Evolutionary conservation across 2,797 vertebrate genomes (phyloP).

Genomic region (Dermochelys coriacea): DNA sequence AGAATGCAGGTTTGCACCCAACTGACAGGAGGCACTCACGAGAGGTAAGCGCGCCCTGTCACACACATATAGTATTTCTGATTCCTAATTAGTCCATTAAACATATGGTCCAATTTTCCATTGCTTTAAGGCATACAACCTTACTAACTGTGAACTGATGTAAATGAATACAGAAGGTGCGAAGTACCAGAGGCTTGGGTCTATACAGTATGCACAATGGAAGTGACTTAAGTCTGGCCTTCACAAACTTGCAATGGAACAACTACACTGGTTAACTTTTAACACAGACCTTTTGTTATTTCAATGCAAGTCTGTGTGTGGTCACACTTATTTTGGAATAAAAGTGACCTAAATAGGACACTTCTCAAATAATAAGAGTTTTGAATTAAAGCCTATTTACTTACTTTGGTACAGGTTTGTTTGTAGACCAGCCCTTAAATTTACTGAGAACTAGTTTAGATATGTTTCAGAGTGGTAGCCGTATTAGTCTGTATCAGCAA

Average conservation of each 20-base stretch:
- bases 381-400: background rate
- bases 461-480: background rate
- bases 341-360: background rate
- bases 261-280: background rate
- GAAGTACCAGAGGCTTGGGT: accelerated
- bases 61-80: no score
- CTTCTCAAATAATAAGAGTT: accelerated
- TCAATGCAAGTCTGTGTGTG: accelerated
- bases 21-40: no score
- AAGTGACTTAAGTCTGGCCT: background rate
- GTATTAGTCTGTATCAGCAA: no score
- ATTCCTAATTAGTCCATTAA: no score
- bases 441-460: background rate
- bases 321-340: background rate
- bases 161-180: accelerated
- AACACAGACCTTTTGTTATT: background rate
- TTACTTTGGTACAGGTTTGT: background rate
- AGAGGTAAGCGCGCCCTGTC: no score
- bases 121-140: background rate
- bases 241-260: background rate
- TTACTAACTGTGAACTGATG: accelerated
- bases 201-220: accelerated
- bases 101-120: background rate
- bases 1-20: no score
- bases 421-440: background rate